Evolutionary conservation across 2,888 invertebrate species (phyloP).

Genomic region (Erebia palarica): DNA sequence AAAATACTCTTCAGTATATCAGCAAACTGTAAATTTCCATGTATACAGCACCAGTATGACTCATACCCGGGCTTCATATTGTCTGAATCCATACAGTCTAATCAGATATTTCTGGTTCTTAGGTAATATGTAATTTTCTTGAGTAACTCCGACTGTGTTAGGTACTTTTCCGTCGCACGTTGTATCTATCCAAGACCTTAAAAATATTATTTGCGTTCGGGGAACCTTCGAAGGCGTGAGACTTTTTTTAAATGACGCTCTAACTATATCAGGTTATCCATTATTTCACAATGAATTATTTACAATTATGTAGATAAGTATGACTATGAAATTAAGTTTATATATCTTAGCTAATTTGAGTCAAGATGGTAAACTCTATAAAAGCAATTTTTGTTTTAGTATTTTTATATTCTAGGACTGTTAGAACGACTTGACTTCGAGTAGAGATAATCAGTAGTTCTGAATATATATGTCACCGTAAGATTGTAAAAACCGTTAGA

Average conservation of each 20-base stretch:
- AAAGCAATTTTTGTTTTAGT: neutral
- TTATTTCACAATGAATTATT: conserved; percentile 18
- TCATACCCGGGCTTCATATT: too few relatives aligned
- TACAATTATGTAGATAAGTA: conserved; percentile 1
- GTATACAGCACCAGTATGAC: too few relatives aligned
- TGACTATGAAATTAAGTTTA: neutral
- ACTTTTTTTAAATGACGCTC: conserved; percentile 29
- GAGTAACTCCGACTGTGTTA: neutral
- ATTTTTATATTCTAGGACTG: neutral
- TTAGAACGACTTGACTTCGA: too few relatives aligned
- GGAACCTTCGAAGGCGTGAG: conserved; percentile 33
- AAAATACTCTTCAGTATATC: too few relatives aligned
- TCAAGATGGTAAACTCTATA: neutral
- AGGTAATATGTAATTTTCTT: too few relatives aligned
- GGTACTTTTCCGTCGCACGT: neutral
- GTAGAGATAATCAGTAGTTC: too few relatives aligned
- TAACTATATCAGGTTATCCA: conserved; percentile 30
- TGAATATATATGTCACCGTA: too few relatives aligned
- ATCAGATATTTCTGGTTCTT: too few relatives aligned
- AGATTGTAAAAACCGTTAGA: too few relatives aligned
- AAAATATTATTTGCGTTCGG: conserved; percentile 38
- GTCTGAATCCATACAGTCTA: too few relatives aligned
- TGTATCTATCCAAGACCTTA: neutral
- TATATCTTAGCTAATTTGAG: neutral
- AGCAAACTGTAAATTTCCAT: too few relatives aligned